Conservation (phyloP, 2,113 vertebrate genomes). For the Anarhynchus alexandrinus region DNA sequence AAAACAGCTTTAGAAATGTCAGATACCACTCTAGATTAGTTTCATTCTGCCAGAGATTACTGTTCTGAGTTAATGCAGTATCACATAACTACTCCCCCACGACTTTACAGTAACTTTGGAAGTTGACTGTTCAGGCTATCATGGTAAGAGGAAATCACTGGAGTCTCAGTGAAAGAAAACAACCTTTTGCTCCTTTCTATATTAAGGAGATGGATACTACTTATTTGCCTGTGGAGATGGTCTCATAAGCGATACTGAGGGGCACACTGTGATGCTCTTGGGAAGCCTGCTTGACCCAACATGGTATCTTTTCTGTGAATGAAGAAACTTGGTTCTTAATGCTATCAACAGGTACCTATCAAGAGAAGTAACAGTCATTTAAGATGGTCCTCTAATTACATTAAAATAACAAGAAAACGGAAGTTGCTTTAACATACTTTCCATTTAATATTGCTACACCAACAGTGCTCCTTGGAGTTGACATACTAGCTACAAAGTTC, state of each 20-base stretch:
- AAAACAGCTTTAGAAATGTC: background rate
- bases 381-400: background rate
- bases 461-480: conserved; percentile 94
- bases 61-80: background rate
- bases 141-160: background rate
- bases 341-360: background rate
- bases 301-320: background rate
- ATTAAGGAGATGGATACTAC: background rate
- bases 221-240: background rate
- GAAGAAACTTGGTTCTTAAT: background rate
- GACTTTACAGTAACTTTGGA: background rate
- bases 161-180: background rate
- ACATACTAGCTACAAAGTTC: conserved; percentile 98
- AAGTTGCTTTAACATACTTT: conserved; percentile 83
- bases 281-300: background rate
- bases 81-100: background rate
- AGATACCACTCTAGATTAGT: background rate
- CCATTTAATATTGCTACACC: conserved; percentile 93
- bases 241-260: background rate
- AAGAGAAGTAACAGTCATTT: background rate
- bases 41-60: background rate
- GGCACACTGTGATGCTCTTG: background rate
- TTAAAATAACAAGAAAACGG: background rate
- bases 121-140: background rate
- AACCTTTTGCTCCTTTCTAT: background rate